These are phyloP conservation scores for Odontothrips loti DNA, from an alignment of 2,888 invertebrate genomes.

Conservation along the genomic window DNA sequence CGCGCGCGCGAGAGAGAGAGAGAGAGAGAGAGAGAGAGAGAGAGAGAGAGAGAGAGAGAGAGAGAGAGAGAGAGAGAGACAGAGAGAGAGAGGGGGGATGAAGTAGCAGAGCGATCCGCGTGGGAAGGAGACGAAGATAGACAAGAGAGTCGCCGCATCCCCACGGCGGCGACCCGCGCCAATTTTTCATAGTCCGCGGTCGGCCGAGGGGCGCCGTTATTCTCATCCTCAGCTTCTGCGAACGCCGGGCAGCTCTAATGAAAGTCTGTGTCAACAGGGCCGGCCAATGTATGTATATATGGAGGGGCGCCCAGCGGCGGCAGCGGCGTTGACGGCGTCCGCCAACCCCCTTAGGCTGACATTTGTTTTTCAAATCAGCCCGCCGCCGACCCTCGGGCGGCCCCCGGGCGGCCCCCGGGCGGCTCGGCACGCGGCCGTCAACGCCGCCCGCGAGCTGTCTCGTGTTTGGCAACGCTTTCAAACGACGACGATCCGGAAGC, in stretches of 20 bases:
- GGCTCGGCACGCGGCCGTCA: not conserved
- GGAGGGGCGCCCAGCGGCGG: not conserved
- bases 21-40: too few relatives aligned
- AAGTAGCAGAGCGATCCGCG: too few relatives aligned
- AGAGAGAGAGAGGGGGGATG: too few relatives aligned
- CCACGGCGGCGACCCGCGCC: too few relatives aligned
- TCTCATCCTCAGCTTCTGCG: too few relatives aligned
- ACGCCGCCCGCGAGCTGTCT: not conserved
- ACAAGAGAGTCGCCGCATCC: too few relatives aligned
- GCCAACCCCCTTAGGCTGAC: not conserved
- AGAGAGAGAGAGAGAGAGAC: not conserved
- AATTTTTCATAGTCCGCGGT: too few relatives aligned
- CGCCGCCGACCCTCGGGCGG: not conserved
- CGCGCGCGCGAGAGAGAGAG: not conserved
- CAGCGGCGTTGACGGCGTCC: too few relatives aligned
- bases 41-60: not conserved
- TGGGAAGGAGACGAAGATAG: too few relatives aligned
- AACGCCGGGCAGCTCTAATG: not conserved
- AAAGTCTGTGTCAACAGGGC: not conserved
- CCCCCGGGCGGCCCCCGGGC: not conserved
- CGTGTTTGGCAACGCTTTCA: not conserved
- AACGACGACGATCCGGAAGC: not conserved
- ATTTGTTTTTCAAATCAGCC: conserved; percentile 4
- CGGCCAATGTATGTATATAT: not conserved
- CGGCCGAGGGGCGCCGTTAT: too few relatives aligned